Conservation (phyloP, 2,113 vertebrate genomes). For the Chroicocephalus ridibundus region DNA sequence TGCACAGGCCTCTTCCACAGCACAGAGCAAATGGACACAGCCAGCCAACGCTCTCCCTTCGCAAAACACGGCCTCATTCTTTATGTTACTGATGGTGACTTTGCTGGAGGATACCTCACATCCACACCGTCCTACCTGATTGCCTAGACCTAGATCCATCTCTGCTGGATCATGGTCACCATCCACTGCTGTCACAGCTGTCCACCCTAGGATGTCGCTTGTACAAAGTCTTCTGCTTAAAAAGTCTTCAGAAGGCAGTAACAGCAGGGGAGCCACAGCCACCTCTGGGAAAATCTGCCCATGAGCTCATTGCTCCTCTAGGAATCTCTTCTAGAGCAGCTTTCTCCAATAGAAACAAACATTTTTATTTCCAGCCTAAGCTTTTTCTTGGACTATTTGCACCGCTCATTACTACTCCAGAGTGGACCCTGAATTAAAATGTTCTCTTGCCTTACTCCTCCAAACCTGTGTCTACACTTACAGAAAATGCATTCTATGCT, state of each 20-base stretch:
- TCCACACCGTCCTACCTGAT: neutral
- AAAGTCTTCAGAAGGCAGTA: neutral
- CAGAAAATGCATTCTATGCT: neutral
- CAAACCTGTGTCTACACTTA: neutral
- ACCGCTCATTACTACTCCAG: neutral
- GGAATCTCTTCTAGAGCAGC: neutral
- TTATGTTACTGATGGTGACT: neutral
- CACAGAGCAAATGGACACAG: neutral
- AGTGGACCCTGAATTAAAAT: neutral
- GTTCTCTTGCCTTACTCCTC: neutral
- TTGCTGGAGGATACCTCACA: neutral
- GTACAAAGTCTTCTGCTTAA: neutral
- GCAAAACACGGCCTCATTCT: neutral
- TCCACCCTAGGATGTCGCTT: neutral
- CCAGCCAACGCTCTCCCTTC: neutral
- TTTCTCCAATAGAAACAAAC: neutral
- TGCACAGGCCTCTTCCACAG: neutral
- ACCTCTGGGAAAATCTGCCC: neutral
- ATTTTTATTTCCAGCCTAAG: neutral
- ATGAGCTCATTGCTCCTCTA: neutral
- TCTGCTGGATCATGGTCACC: neutral
- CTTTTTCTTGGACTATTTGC: neutral
- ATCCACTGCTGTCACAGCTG: neutral
- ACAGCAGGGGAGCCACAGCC: accelerated
- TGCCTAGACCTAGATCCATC: neutral